Percentiles rank a stretch among this genome's conserved stretches.
Conservation (phyloP, 53 echinoderm and acorn worm genomes). For the Astropecten irregularis region DNA sequence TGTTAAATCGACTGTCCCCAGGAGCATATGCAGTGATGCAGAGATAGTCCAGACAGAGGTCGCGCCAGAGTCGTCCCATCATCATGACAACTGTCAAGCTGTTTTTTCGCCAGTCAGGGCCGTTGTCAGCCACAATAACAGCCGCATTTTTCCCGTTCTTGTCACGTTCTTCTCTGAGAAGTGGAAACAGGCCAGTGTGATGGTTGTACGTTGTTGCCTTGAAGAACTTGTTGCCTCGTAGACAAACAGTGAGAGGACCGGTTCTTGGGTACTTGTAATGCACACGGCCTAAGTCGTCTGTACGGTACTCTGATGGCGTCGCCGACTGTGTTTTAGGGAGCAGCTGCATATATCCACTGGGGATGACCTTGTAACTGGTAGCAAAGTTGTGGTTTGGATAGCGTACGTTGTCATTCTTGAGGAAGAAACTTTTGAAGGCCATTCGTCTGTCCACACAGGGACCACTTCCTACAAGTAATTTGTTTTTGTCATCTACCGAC, state of each 20-base stretch:
- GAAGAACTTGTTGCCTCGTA: conserved; percentile 32
- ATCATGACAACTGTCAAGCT: not conserved
- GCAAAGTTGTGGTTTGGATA: too few species aligned
- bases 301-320: too few species aligned
- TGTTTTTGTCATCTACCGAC: not conserved
- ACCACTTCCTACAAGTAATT: not conserved
- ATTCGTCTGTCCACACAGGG: not conserved
- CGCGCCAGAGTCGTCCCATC: conserved; percentile 24
- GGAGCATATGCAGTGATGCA: not conserved
- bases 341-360: not conserved
- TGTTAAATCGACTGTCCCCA: conserved; percentile 12
- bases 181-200: conserved; percentile 50
- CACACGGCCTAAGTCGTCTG: not conserved
- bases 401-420: not conserved
- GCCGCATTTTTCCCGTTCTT: conserved; percentile 10
- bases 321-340: too few species aligned
- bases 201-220: not conserved
- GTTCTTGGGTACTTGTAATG: not conserved
- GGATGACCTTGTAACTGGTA: not conserved
- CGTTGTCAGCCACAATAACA: not conserved
- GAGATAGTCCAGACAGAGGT: not conserved
- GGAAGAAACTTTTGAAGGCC: not conserved
- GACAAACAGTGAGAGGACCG: not conserved
- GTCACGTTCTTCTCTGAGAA: conserved; percentile 20
- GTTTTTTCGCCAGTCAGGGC: conserved; percentile 2